Conservation (phyloP, 2,888 invertebrate species). For the Drepanosiphum platanoidis region DNA sequence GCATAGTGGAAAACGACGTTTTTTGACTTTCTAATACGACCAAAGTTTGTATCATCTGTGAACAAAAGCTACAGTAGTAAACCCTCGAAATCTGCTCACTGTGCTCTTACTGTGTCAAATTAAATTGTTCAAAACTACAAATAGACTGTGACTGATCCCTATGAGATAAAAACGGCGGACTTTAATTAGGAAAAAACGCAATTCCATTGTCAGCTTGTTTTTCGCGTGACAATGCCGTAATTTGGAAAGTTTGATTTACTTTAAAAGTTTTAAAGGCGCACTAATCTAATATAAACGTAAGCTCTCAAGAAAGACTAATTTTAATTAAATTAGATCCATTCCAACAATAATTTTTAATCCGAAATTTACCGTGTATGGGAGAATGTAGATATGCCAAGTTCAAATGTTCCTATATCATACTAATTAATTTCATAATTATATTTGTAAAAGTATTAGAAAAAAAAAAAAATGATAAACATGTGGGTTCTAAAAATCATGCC, state of each 20-base stretch:
- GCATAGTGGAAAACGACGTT: constrained; percentile 7
- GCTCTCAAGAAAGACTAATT: not conserved
- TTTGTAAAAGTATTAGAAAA: too few species aligned
- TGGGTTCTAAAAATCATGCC: too few species aligned
- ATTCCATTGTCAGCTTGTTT: constrained; percentile 34
- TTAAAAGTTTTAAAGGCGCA: constrained; percentile 15
- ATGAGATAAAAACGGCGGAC: constrained; percentile 31
- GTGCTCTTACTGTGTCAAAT: constrained; percentile 24
- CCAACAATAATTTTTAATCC: not conserved
- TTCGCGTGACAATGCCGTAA: constrained; percentile 7
- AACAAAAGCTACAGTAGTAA: constrained; percentile 18
- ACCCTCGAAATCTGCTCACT: constrained; percentile 10
- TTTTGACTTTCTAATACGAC: constrained; percentile 41
- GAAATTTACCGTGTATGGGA: not conserved
- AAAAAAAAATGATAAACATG: too few species aligned
- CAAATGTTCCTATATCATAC: too few species aligned
- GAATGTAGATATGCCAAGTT: too few species aligned
- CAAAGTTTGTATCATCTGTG: constrained; percentile 35
- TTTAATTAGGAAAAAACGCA: constrained; percentile 48
- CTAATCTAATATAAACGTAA: constrained; percentile 8
- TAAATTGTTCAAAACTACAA: constrained; percentile 52
- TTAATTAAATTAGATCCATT: not conserved
- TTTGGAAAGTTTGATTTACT: constrained; percentile 36
- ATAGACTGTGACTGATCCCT: constrained; percentile 46
- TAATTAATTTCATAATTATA: too few species aligned